phyloP scores from a whole-genome alignment of 2,113 vertebrate species.

The Amphiprion percula region DNA sequence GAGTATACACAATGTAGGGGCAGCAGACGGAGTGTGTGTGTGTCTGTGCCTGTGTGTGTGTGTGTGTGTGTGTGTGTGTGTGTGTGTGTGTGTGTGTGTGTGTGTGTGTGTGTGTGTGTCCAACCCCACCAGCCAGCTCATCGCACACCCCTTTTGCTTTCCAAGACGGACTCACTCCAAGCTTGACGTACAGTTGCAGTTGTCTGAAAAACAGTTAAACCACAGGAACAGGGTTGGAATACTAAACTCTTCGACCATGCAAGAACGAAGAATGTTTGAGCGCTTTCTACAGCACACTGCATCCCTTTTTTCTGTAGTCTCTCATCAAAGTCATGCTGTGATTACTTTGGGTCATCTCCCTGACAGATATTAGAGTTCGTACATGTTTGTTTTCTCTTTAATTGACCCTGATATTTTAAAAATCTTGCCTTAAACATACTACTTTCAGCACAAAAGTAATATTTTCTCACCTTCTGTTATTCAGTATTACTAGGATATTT shows the following conservation, averaged over 20 bases:
- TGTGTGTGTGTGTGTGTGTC: constrained; percentile 16
- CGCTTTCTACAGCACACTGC: neutral
- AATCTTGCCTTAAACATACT: too few species aligned
- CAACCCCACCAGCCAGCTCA: constrained; percentile 25
- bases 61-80: constrained; percentile 21
- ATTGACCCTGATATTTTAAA: neutral
- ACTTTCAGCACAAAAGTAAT: too few species aligned
- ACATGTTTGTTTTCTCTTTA: neutral
- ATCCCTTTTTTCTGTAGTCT: neutral
- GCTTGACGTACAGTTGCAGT: constrained; percentile 39
- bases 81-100: constrained; percentile 31
- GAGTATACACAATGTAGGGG: constrained; percentile 62
- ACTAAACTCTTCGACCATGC: neutral
- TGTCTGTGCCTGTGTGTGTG: constrained; percentile 16
- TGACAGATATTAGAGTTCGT: neutral
- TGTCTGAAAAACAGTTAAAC: constrained; percentile 34
- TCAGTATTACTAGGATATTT: too few species aligned
- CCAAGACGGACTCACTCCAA: constrained; percentile 43
- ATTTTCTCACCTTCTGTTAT: too few species aligned
- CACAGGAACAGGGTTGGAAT: constrained; percentile 14
- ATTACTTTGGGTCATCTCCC: neutral
- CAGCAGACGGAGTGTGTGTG: constrained; percentile 46
- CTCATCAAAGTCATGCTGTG: neutral
- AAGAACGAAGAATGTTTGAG: neutral
- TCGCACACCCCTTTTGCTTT: constrained; percentile 32